Evolutionary conservation across 2,888 invertebrate genomes (phyloP), one percentile per base, ranked within the genome.

Genomic region (Polymixis lichenea): DNA sequence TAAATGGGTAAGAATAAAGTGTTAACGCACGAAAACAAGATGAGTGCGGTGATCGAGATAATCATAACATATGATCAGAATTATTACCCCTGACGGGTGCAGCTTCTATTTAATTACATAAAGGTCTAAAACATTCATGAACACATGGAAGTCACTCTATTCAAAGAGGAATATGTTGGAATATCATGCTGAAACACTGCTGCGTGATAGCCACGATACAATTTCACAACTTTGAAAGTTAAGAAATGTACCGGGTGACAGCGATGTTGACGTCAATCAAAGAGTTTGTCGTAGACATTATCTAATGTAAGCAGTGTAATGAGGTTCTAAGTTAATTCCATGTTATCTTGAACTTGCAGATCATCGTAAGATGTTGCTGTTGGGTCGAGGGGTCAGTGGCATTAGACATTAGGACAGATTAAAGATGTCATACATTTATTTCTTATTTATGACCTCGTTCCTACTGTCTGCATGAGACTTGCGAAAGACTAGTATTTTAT

Each of bases 1-100:
- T 95, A 95, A 0, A 94, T 91, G 0, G 93, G 92, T 75, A 94
- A 94, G 38, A 78, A 78, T 11, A 68, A 3, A 25, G 90, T 85
- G 58, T 80, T 68, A 49, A 73, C 78, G 1, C 75, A 58, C 43
- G 67, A n/a, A 9, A 80, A 67, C 19, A 78, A 43, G 74, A 22
- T 53, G 9, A 69, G n/a, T 53, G 32, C 17, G 8, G 55, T 58
- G 38, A 51, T 55, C 19, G 22, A 65, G 17, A 71, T 55, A 38
- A 78, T 70, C 71, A 66, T 77, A 46, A 22, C 51, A 43, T 46
- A 43, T 19, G 19, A 74, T 75, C 25, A 25, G 58, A 73, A 55
- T n/a, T 25, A 72, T 53, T 43, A 66, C 11, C 22, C 51, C 28
- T 49, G 22, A 28, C 4, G 22, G 55, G n/a, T 38, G 17, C 25